These are phyloP conservation scores for Turritopsis rubra DNA, from an alignment of 30 jellyfish, hydroid and myxozoan species.

Conservation along the genomic window DNA sequence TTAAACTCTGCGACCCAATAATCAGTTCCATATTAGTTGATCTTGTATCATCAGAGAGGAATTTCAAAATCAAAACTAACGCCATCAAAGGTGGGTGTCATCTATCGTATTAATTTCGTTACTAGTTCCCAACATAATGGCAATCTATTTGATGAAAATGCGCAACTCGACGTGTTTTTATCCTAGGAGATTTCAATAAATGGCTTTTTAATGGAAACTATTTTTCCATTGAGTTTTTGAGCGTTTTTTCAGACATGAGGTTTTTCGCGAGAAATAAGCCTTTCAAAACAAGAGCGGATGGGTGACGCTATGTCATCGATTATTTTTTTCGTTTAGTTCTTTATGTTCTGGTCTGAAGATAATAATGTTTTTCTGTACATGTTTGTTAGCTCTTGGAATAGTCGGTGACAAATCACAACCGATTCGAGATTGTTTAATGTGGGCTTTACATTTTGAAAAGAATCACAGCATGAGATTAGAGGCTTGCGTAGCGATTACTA, in stretches of 20 bases:
- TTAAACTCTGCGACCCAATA: conserved; percentile 27
- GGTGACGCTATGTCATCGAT: too few relatives aligned
- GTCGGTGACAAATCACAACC: conserved; percentile 38
- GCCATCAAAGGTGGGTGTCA: conserved; percentile 38
- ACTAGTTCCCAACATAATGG: too few relatives aligned
- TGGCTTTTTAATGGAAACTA: too few relatives aligned
- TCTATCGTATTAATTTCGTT: neutral
- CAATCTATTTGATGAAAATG: too few relatives aligned
- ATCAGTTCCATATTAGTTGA: conserved; percentile 28
- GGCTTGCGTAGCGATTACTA: conserved; percentile 61
- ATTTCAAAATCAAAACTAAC: conserved; percentile 61
- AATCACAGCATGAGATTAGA: conserved; percentile 51
- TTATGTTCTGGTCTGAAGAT: neutral
- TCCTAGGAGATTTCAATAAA: too few relatives aligned
- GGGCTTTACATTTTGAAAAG: conserved; percentile 65
- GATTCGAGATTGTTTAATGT: conserved; percentile 38
- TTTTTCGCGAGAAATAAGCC: too few relatives aligned
- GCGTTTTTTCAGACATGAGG: too few relatives aligned
- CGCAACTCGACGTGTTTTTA: too few relatives aligned
- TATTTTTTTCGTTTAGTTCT: too few relatives aligned
- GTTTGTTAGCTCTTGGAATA: neutral
- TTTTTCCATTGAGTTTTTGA: too few relatives aligned
- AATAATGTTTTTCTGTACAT: too few relatives aligned
- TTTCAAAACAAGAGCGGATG: too few relatives aligned
- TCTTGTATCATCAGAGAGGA: conserved; percentile 49